Percentiles rank a stretch among this genome's conserved stretches.
phyloP scores from a whole-genome alignment of 2,888 invertebrate genomes.

The Athalia circularis region DNA sequence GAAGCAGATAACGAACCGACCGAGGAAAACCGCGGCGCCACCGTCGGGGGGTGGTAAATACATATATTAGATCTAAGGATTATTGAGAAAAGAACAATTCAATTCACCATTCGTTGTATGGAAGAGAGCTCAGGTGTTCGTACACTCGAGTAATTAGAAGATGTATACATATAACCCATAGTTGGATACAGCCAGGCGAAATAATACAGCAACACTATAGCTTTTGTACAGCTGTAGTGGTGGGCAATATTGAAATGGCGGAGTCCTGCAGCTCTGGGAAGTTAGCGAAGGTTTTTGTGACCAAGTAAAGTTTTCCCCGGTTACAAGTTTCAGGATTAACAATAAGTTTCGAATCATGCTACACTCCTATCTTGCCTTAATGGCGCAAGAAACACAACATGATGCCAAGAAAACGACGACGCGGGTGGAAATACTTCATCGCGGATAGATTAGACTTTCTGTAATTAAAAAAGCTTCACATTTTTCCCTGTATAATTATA shows the following conservation, averaged over 20 bases:
- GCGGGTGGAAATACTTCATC: no score
- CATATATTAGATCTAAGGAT: no score
- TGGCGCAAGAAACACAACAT: slow-evolving; percentile 59
- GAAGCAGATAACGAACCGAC: no score
- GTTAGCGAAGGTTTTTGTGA: slow-evolving; percentile 19
- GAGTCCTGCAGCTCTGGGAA: neutral
- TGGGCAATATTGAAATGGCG: slow-evolving; percentile 36
- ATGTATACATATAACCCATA: slow-evolving; percentile 51
- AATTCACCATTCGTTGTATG: slow-evolving; percentile 45
- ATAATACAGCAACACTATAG: no score
- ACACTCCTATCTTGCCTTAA: no score
- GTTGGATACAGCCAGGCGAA: neutral
- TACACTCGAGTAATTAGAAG: no score
- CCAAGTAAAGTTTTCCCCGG: slow-evolving; percentile 57
- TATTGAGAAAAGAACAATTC: slow-evolving; percentile 65
- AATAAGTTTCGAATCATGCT: slow-evolving; percentile 64
- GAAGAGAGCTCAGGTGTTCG: no score
- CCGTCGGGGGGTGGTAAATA: no score
- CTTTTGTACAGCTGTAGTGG: neutral
- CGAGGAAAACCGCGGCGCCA: no score
- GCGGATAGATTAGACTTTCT: slow-evolving; percentile 60
- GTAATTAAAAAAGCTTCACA: slow-evolving; percentile 66
- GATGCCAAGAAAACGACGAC: slow-evolving; percentile 25
- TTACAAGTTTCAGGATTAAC: slow-evolving; percentile 44
- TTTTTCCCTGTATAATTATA: no score